Evolutionary conservation across 2,113 vertebrate genomes (phyloP).

Genomic region (Corythaeola cristata): DNA sequence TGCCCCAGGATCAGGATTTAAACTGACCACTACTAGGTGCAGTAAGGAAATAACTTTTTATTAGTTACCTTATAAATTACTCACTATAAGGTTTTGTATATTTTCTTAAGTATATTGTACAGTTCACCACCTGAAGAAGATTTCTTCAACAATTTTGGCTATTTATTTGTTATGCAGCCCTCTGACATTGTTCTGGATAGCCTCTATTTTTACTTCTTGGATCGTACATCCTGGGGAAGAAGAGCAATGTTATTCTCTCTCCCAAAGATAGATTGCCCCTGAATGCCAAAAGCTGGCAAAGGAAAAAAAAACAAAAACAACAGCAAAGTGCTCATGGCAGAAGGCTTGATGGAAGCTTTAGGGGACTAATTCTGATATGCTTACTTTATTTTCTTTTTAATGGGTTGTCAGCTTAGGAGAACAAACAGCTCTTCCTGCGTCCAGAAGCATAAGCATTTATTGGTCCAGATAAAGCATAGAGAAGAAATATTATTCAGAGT

Average conservation of each 20-base stretch:
- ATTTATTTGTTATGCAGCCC: neutral
- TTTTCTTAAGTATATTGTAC: neutral
- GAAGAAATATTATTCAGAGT: slow-evolving; percentile 71
- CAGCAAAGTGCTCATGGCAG: slow-evolving; percentile 52
- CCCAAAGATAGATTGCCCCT: slow-evolving; percentile 45
- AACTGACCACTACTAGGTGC: neutral
- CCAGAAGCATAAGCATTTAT: slow-evolving; percentile 74
- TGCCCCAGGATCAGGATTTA: neutral
- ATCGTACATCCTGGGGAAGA: neutral
- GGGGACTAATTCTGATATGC: slow-evolving; percentile 70
- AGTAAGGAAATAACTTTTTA: neutral
- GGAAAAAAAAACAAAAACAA: slow-evolving; percentile 40
- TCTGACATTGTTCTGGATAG: neutral
- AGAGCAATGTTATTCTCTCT: neutral
- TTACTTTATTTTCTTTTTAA: slow-evolving; percentile 80
- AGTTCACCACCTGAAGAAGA: neutral
- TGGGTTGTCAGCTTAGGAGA: slow-evolving; percentile 75
- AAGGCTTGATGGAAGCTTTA: slow-evolving; percentile 71
- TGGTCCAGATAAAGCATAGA: slow-evolving; percentile 75
- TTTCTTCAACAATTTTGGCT: neutral
- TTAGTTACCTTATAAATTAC: neutral
- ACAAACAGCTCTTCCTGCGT: slow-evolving; percentile 76
- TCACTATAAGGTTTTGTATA: neutral
- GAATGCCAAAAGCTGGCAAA: slow-evolving; percentile 40
- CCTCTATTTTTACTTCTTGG: slow-evolving; percentile 41